These are phyloP conservation scores for Zoanthus solanderi DNA, from an alignment of 92 coral and sea anemone species.

Conservation along the genomic window DNA sequence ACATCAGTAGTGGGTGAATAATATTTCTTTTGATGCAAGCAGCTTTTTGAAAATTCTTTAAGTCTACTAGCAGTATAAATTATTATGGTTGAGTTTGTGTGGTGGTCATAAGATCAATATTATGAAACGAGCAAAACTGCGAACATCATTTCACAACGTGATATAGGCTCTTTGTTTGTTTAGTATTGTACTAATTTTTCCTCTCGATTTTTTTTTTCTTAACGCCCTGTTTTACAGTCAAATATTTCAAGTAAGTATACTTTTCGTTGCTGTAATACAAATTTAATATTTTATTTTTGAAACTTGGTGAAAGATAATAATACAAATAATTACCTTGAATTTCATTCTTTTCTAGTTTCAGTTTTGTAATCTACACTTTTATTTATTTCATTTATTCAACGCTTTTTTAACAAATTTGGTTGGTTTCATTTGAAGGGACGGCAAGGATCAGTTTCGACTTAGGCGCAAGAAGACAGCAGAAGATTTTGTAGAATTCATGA, in stretches of 20 bases:
- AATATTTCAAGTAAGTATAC: slow-evolving; percentile 89
- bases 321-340: background rate
- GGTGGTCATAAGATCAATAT: too few relatives aligned
- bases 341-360: background rate
- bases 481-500: slow-evolving; percentile 85
- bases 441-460: slow-evolving; percentile 76
- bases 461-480: slow-evolving; percentile 77
- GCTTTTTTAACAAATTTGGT: background rate
- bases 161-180: background rate
- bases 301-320: background rate
- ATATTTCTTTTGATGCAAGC: too few relatives aligned
- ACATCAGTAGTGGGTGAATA: too few relatives aligned
- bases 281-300: background rate
- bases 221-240: slow-evolving; percentile 61
- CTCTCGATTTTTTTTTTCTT: slow-evolving; percentile 6
- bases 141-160: background rate
- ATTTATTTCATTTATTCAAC: background rate
- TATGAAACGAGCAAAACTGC: too few relatives aligned
- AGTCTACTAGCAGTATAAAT: background rate
- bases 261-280: background rate
- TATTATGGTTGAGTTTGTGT: background rate
- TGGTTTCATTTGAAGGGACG: slow-evolving; percentile 72
- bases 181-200: slow-evolving; percentile 10
- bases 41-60: too few relatives aligned
- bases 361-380: background rate